Evolutionary conservation across 2,113 vertebrate species (phyloP).

Genomic region (Cyanoramphus novaezelandiae): DNA sequence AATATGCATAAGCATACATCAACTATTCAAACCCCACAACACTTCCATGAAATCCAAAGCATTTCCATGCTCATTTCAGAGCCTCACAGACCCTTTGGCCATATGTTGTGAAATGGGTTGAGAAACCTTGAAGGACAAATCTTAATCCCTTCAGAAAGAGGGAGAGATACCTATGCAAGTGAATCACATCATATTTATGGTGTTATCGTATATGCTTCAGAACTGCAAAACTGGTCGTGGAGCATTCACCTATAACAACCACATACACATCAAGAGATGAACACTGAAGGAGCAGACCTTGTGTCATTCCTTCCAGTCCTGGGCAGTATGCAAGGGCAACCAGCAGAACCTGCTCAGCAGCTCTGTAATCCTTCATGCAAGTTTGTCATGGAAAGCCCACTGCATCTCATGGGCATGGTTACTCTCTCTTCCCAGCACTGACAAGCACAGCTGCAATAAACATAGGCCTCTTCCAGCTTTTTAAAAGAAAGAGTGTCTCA

Average conservation of each 20-base stretch:
- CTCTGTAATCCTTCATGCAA: not conserved
- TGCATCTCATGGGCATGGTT: not conserved
- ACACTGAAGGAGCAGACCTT: not conserved
- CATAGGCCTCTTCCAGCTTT: not conserved
- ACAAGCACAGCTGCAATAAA: rapidly evolving
- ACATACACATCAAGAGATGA: rapidly evolving
- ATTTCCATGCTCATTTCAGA: not conserved
- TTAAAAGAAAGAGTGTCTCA: not conserved
- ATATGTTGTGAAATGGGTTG: not conserved
- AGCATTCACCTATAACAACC: not conserved
- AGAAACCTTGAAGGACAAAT: conserved; percentile 1
- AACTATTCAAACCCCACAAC: conserved; percentile 12
- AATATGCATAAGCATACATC: not conserved
- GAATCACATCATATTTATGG: not conserved
- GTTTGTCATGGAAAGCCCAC: not conserved
- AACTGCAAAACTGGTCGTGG: not conserved
- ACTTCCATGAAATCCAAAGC: not conserved
- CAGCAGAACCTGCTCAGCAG: not conserved
- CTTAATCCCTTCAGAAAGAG: not conserved
- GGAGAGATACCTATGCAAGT: not conserved
- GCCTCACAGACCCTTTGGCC: not conserved
- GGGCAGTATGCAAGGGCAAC: not conserved
- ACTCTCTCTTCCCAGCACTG: not conserved
- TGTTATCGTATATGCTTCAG: rapidly evolving
- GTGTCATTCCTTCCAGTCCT: not conserved